Conservation (phyloP, 2,888 invertebrate species). For the Tachina grossa region DNA sequence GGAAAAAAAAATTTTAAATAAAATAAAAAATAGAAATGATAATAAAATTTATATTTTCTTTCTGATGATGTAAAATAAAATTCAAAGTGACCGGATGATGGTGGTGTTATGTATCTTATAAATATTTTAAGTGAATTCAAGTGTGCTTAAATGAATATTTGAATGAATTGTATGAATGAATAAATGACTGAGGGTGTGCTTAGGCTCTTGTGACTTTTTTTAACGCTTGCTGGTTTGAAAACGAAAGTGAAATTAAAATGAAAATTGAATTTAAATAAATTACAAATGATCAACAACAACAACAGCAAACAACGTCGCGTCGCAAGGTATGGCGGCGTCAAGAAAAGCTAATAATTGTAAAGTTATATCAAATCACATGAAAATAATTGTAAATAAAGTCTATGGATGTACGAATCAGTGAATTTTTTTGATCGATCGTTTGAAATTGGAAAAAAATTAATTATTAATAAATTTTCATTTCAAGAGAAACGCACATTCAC, state of each 20-base stretch:
- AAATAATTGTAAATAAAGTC: background rate
- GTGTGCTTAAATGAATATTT: conserved; percentile 36
- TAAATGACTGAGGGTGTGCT: conserved; percentile 21
- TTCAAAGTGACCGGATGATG: conserved; percentile 68
- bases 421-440: conserved; percentile 31
- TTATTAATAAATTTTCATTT: too few species aligned
- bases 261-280: conserved; percentile 70
- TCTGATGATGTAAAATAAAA: conserved; percentile 61
- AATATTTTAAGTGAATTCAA: conserved; percentile 46
- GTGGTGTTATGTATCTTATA: conserved; percentile 53
- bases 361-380: conserved; percentile 14
- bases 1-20: background rate
- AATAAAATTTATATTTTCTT: conserved; percentile 54
- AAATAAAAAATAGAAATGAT: conserved; percentile 26
- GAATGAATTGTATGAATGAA: conserved; percentile 40
- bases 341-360: conserved; percentile 56
- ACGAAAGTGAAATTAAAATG: conserved; percentile 70
- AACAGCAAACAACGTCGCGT: background rate
- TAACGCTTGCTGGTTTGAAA: conserved; percentile 46
- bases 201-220: conserved; percentile 47
- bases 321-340: background rate
- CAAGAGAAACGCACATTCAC: background rate
- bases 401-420: conserved; percentile 7
- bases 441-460: conserved; percentile 10
- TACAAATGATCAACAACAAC: conserved; percentile 55